Percentiles rank a stretch among this genome's conserved stretches.
Conservation (phyloP, 2,797 vertebrate genomes). For the Limosa lapponica region DNA sequence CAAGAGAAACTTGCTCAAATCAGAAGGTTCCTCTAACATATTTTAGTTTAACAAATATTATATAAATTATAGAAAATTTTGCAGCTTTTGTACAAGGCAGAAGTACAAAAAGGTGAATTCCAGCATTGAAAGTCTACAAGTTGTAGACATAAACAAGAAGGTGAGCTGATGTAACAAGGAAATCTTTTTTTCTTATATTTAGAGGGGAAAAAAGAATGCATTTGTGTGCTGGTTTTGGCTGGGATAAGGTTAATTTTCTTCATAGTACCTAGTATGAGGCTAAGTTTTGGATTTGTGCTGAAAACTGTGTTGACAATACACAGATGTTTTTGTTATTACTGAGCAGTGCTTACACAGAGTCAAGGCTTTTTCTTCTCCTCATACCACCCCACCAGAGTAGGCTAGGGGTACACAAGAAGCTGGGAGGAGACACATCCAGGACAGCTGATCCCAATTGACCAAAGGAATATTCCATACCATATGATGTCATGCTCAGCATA, state of each 20-base stretch:
- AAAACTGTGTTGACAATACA: not conserved
- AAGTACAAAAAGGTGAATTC: not conserved
- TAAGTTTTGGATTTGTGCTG: not conserved
- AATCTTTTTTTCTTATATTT: not conserved
- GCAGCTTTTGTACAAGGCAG: not conserved
- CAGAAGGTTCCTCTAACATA: not conserved
- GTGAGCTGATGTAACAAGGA: not conserved
- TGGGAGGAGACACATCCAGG: not conserved
- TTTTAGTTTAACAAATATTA: not conserved
- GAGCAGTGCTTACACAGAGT: not conserved
- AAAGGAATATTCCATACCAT: not conserved
- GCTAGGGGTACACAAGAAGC: not conserved
- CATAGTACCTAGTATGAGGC: not conserved
- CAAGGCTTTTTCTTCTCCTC: not conserved
- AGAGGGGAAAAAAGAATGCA: not conserved
- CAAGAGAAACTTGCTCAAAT: not conserved
- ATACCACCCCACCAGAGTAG: not conserved
- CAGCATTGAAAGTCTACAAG: not conserved
- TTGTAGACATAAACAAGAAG: not conserved
- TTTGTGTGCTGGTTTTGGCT: not conserved
- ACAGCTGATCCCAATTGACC: not conserved
- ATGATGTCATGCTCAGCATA: not conserved
- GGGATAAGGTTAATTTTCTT: not conserved
- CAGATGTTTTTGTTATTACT: not conserved
- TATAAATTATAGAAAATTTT: not conserved